A percentile compares a stretch with the other conserved stretches of the same genome.
These are phyloP conservation scores for Enteromius thamalakanensis DNA, from an alignment of 2,797 vertebrate species.

Conservation along the genomic window DNA sequence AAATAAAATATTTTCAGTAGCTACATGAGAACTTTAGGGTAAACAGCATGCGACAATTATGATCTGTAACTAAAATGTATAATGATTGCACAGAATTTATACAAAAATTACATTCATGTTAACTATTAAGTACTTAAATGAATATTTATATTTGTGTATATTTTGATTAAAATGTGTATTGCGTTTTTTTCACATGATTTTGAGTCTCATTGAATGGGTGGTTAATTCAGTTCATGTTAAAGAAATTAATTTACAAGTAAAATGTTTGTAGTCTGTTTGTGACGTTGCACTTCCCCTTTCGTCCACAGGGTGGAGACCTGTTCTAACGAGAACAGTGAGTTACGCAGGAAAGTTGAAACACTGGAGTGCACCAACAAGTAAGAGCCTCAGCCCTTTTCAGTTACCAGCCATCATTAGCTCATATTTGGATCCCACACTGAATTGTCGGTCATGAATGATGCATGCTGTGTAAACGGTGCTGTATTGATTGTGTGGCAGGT, in stretches of 20 bases:
- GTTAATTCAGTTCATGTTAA: not conserved
- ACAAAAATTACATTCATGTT: no score
- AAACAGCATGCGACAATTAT: not conserved
- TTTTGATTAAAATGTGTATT: no score
- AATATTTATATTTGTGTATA: not conserved
- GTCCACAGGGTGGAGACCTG: constrained; percentile 92
- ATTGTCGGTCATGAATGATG: not conserved
- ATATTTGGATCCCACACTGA: not conserved
- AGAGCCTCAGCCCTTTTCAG: constrained; percentile 44
- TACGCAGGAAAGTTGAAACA: constrained; percentile 94
- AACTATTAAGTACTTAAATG: no score
- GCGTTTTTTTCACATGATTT: not conserved
- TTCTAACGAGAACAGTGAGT: constrained; percentile 93
- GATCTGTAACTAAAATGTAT: not conserved
- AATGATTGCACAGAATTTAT: not conserved
- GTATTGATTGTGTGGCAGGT: constrained; percentile 74
- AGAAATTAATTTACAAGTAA: not conserved
- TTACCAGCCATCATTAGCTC: not conserved
- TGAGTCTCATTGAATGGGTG: not conserved
- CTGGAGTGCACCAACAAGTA: constrained; percentile 96
- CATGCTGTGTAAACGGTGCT: not conserved
- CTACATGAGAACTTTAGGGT: not conserved
- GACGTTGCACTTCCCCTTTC: constrained; percentile 48
- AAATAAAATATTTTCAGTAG: not conserved
- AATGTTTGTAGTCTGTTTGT: not conserved